These are phyloP conservation scores for Drosophila ustulata DNA, from an alignment of 2,888 invertebrate species.

Conservation along the genomic window DNA sequence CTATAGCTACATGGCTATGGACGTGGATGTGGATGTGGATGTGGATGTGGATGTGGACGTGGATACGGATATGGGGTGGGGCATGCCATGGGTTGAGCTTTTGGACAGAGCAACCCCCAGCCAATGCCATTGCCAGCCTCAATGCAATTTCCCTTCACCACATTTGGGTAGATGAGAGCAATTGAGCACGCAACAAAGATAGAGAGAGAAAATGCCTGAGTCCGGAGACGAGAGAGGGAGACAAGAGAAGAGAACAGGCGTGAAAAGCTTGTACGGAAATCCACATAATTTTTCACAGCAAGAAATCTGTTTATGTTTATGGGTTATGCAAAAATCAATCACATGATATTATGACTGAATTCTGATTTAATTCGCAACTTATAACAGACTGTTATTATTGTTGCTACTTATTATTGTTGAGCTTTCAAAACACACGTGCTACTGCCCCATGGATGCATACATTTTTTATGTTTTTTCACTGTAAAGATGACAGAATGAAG, in stretches of 20 bases:
- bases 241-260: slow-evolving; percentile 12
- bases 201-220: background rate
- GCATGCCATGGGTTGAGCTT: slow-evolving; percentile 33
- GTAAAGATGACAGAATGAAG: slow-evolving; percentile 6
- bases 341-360: slow-evolving; percentile 7
- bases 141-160: slow-evolving; percentile 71
- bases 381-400: background rate
- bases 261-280: slow-evolving; percentile 48
- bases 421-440: slow-evolving; percentile 42
- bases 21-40: background rate
- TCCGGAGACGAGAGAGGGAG: background rate
- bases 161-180: slow-evolving; percentile 37
- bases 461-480: slow-evolving; percentile 12
- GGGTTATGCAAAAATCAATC: slow-evolving; percentile 42
- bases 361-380: slow-evolving; percentile 1
- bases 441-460: background rate
- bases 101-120: slow-evolving; percentile 66
- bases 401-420: background rate
- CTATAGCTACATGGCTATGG: background rate
- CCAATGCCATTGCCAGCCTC: slow-evolving; percentile 83
- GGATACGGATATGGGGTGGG: slow-evolving; percentile 9
- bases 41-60: background rate
- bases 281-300: slow-evolving; percentile 13
- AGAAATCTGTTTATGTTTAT: slow-evolving; percentile 38
- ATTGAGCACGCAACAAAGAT: background rate